Evolutionary conservation across 1,140 invertebrate genomes (phyloP).

Genomic region (Drosophila melanica): DNA sequence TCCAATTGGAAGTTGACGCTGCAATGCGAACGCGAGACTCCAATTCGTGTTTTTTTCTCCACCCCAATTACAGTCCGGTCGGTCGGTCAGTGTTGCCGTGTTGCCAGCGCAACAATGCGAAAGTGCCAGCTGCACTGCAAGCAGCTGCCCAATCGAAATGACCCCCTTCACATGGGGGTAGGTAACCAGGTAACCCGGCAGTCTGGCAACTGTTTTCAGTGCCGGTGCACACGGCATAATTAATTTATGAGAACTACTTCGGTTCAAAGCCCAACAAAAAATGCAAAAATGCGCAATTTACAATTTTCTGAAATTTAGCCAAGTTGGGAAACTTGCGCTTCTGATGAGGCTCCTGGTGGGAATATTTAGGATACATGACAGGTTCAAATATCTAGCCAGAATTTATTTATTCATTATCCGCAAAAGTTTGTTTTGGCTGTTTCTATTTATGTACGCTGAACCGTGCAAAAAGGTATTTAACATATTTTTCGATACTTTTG

Average conservation of each 20-base stretch:
- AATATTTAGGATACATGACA: too few relatives aligned
- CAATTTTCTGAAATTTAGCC: background rate
- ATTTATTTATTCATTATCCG: too few relatives aligned
- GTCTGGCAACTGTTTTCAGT: background rate
- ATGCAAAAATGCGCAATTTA: too few relatives aligned
- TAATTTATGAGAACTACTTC: background rate
- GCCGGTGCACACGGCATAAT: constrained; percentile 4
- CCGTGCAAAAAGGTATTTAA: too few relatives aligned
- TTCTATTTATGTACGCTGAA: too few relatives aligned
- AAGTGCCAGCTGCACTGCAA: background rate
- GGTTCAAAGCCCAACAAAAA: background rate
- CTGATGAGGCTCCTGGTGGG: too few relatives aligned
- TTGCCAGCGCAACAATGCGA: background rate
- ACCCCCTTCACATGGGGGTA: background rate
- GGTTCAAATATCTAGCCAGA: too few relatives aligned
- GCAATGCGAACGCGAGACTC: background rate
- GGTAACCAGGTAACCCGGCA: background rate
- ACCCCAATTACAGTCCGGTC: background rate
- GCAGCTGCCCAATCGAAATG: background rate
- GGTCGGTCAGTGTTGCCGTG: too few relatives aligned
- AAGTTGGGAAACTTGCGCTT: background rate
- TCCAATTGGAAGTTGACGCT: constrained; percentile 52
- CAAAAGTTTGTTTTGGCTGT: too few relatives aligned
- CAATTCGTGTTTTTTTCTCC: constrained; percentile 1
- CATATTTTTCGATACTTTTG: too few relatives aligned